Base-by-base conservation (phyloP, 1,140 invertebrate genomes). In the Magallana ariakensis region DNA sequence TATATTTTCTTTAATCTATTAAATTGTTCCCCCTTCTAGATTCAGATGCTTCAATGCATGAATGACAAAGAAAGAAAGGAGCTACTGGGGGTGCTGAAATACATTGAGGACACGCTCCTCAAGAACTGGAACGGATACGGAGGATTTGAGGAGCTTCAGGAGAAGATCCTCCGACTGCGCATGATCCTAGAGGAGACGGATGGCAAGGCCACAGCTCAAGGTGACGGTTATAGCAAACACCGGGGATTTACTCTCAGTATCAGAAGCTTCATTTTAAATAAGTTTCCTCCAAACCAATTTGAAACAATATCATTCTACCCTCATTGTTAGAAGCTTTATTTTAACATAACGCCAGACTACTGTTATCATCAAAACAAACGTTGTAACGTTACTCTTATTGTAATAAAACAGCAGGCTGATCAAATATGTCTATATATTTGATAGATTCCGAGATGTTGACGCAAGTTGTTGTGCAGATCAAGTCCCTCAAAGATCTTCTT, bases 61-160 rank as follows among this genome's bases (percentile, higher is more conserved):
- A 57, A 75, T 16, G 15, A 19, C 3, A 66, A 84, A 54, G 89
- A 92, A 80, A 90, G 90, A 33, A 80, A 82, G 46, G 90, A 92
- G 54, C 86, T 93, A 19, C 66, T 92, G 9, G 66, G 89, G 9
- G 86, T 93, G 2, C 85, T 93, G 16, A 80, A 91, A 13, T 87
- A 90, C 55, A 91, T 93, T 55, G 93, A 93, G 62, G 89, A 89
- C 1, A 90, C 90, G 7, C 85, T 93, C 19, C n/a, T 86, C 58
- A 88, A 90, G 70, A 89, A 93, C 86, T 94, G 93, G 93, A 90
- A 88, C 57, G 93, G 90, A 15, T 93, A 93, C 87, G 88, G 90
- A 9, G 92, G 93, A 55, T 94, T 92, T 86, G 87, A 91, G 53
- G 91, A 91, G 57, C 90, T 94, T 0, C 92, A 93, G 84, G 93